Evolutionary conservation across 2,797 vertebrate genomes (phyloP).

Genomic region (Molossus molossus): DNA sequence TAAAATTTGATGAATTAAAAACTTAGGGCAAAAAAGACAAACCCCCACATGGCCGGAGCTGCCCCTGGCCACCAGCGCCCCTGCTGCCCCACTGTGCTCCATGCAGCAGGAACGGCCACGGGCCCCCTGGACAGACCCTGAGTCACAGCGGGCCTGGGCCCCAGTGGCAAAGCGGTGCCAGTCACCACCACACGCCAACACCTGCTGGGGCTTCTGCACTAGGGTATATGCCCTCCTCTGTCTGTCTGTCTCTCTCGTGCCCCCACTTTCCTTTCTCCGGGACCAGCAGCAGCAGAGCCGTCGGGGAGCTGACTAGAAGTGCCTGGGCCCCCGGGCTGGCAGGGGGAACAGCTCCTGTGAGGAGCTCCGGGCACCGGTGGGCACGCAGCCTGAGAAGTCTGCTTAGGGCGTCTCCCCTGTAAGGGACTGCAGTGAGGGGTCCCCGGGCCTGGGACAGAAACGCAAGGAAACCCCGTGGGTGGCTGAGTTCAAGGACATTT

Average conservation of each 20-base stretch:
- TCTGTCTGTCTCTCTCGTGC: background rate
- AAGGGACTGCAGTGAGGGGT: background rate
- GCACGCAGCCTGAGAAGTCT: background rate
- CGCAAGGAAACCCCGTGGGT: rapidly evolving
- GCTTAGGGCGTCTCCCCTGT: background rate
- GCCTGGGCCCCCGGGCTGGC: rapidly evolving
- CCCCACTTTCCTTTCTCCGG: too few relatives aligned
- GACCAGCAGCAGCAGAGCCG: too few relatives aligned
- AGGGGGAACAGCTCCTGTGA: rapidly evolving
- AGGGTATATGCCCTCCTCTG: background rate
- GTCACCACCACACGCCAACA: background rate
- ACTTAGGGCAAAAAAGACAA: background rate
- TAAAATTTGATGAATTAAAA: background rate
- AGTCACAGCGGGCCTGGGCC: background rate
- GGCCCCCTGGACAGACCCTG: background rate
- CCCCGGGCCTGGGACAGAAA: background rate
- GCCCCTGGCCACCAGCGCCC: rapidly evolving
- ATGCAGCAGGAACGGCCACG: rapidly evolving
- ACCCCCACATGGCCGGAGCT: background rate
- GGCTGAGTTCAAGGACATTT: background rate
- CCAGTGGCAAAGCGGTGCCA: background rate
- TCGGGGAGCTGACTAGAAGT: background rate
- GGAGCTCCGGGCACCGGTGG: too few relatives aligned
- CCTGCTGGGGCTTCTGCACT: background rate
- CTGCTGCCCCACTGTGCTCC: background rate